These are phyloP conservation scores for Diglossa cyanea DNA, from an alignment of 2,797 vertebrate species.

Conservation along the genomic window DNA sequence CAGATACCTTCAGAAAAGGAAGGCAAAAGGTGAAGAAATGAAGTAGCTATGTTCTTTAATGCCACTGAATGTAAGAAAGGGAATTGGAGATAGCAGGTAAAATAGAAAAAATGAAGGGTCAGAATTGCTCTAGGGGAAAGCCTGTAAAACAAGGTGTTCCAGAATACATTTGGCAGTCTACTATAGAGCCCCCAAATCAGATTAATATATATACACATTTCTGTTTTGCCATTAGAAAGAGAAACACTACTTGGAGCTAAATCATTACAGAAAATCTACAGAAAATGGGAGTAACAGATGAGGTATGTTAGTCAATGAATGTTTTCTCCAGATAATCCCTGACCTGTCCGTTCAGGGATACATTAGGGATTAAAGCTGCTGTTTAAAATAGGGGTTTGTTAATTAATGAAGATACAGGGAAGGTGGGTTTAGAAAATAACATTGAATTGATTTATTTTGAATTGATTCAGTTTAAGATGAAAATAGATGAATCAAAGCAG, in stretches of 20 bases:
- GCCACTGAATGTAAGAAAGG: neutral
- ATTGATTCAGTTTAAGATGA: neutral
- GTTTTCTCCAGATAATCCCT: conserved; percentile 6
- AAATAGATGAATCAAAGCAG: neutral
- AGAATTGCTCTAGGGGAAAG: neutral
- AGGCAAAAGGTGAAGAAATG: neutral
- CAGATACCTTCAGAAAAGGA: neutral
- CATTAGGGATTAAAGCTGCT: conserved; percentile 9
- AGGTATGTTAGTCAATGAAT: neutral
- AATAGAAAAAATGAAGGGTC: neutral
- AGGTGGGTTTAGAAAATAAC: neutral
- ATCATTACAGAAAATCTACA: conserved; percentile 37
- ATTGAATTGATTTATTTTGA: neutral
- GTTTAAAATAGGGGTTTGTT: conserved; percentile 3
- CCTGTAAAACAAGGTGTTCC: neutral
- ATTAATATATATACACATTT: neutral
- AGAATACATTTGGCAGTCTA: neutral
- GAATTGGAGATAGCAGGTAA: neutral
- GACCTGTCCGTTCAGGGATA: neutral
- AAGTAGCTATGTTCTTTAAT: neutral
- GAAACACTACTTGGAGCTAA: neutral
- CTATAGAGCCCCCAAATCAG: neutral
- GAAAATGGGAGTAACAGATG: neutral
- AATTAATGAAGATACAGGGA: neutral
- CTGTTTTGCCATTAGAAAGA: neutral